Evolutionary conservation across 2,113 vertebrate species (phyloP), one percentile per base, ranked within the genome.

Genomic region (Tragulus kanchil): DNA sequence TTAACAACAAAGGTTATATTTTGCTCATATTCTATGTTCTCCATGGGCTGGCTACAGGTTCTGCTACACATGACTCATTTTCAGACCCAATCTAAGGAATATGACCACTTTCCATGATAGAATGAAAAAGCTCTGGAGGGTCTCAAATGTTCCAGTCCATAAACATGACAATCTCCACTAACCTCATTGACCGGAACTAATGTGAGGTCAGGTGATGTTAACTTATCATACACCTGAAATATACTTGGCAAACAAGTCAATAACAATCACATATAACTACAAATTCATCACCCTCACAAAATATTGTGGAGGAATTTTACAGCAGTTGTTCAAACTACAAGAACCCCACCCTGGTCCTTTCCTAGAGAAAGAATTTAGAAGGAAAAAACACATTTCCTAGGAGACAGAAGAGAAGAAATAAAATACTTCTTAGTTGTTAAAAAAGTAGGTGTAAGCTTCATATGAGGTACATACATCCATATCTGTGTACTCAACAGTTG

Each of bases 361-460:
- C 73, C 73, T 58, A 95, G 21, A 48, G 6, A 78, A 91, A 73
- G 36, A 95, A 79, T 56, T 79, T 36, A 79, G 31, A 85, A 67
- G 8, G 31, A 85, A 88, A 93, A 79, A 58, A 82, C 67, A 42
- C 31, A 9, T 69, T 95, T 79, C 52, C 59, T 94, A 16, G 25
- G 79, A 13, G 1, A 25, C 82, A 12, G 26, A 54, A 16, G 0
- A 19, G 14, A 89, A n/a, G 17, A 56, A 77, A 67, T 93, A 42
- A 62, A 79, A 90, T 15, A 4, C 21, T 61, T 73, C 13, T 78
- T 9, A 15, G 13, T 6, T 83, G 78, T 82, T 62, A 25, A 23
- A 59, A 83, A 93, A 31, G 31, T 64, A 83, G 77, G 4, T 19
- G 1, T 52, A 82, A 95, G 67, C n/a, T 58, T 86, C 65, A n/a